These are phyloP conservation scores for Bedellia somnulentella DNA, from an alignment of 2,888 invertebrate genomes.

Conservation along the genomic window DNA sequence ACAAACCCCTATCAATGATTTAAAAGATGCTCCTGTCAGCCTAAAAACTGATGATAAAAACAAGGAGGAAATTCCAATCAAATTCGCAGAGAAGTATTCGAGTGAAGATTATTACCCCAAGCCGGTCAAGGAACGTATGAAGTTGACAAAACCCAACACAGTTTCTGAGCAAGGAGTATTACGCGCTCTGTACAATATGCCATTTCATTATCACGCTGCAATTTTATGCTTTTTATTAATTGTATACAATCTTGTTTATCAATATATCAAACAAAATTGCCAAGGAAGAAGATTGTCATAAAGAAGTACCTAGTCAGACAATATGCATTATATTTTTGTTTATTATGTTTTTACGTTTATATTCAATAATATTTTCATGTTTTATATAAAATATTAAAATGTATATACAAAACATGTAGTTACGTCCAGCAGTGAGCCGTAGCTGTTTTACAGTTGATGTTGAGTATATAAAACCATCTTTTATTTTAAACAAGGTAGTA, in stretches of 20 bases:
- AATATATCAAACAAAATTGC: conserved; percentile 50
- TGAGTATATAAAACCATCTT: no score
- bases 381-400: no score
- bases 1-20: neutral
- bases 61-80: neutral
- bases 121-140: neutral
- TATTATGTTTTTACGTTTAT: no score
- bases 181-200: conserved; percentile 44
- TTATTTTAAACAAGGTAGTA: no score
- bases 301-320: no score
- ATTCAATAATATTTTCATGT: no score
- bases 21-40: neutral
- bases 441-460: no score
- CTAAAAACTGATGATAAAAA: neutral
- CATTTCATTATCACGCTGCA: conserved; percentile 54
- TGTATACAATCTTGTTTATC: conserved; percentile 54
- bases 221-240: conserved; percentile 53
- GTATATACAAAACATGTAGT: no score
- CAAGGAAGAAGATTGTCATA: conserved; percentile 26
- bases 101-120: neutral
- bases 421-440: no score
- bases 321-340: no score
- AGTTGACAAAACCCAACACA: conserved; percentile 4
- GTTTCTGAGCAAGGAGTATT: conserved; percentile 29
- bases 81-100: neutral